A percentile compares a stretch with the other conserved stretches of the same genome.
phyloP scores from a whole-genome alignment of 2,888 invertebrate species.

The Pocota personata region DNA sequence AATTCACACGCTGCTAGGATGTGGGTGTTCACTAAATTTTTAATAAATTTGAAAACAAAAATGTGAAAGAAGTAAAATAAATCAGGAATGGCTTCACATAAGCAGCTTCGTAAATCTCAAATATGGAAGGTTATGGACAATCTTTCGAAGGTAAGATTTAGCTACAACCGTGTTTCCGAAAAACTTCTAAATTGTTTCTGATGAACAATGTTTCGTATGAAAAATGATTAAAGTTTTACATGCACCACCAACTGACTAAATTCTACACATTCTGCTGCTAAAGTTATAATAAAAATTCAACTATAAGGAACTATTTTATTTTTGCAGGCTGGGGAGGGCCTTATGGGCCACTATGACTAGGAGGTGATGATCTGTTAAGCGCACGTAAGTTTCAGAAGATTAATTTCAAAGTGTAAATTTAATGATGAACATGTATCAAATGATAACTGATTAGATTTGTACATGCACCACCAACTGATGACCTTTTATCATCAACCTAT shows the following conservation, averaged over 20 bases:
- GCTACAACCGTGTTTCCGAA: background rate
- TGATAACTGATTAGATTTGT: constrained; percentile 17
- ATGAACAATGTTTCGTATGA: constrained; percentile 48
- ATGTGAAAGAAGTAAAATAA: too few species aligned
- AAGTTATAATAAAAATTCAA: background rate
- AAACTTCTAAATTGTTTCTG: background rate
- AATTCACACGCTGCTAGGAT: background rate
- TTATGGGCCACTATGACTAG: too few species aligned
- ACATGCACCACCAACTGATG: constrained; percentile 39
- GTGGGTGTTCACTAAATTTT: background rate
- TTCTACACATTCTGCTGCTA: background rate
- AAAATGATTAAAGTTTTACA: constrained; percentile 31
- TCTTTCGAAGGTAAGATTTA: background rate
- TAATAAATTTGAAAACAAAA: background rate
- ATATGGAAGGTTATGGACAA: too few species aligned
- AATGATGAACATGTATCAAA: constrained; percentile 23
- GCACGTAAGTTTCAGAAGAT: background rate
- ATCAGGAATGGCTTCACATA: too few species aligned
- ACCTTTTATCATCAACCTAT: background rate
- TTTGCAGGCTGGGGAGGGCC: background rate
- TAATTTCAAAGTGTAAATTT: background rate
- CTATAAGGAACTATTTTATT: background rate
- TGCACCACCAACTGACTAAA: constrained; percentile 43
- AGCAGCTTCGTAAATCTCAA: too few species aligned
- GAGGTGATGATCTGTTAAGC: background rate